Conservation (phyloP, 1,140 invertebrate genomes). For the Eriocheir sinensis region DNA sequence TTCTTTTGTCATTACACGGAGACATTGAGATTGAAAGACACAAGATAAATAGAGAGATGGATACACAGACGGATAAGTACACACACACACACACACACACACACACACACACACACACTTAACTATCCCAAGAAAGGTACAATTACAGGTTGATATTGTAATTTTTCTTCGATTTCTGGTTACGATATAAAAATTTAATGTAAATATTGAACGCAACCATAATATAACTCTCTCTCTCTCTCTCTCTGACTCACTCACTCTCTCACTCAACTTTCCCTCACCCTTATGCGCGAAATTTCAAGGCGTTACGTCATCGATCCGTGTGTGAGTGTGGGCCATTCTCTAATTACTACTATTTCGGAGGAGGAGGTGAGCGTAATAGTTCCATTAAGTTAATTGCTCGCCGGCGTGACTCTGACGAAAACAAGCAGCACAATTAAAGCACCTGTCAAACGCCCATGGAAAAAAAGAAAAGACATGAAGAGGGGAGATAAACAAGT, state of each 20-base stretch:
- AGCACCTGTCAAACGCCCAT: constrained; percentile 41
- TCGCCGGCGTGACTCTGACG: constrained; percentile 25
- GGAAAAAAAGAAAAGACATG: not conserved
- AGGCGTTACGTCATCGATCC: constrained; percentile 41
- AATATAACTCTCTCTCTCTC: no score
- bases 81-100: not conserved
- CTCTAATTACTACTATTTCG: constrained; percentile 48
- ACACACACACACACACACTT: not conserved
- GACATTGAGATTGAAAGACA: no score
- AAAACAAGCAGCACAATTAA: constrained; percentile 64
- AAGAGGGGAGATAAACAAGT: not conserved
- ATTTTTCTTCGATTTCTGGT: no score
- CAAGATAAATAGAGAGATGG: constrained; percentile 24
- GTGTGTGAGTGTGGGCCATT: not conserved
- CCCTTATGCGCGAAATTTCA: not conserved
- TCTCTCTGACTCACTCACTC: no score
- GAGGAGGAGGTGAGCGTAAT: constrained; percentile 38
- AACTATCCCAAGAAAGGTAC: no score
- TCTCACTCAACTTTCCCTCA: not conserved
- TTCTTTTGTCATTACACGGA: no score
- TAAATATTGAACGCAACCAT: no score
- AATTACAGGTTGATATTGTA: no score
- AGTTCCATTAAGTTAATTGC: constrained; percentile 73
- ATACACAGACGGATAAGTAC: no score
- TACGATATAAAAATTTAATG: no score